Conservation (phyloP, 1,140 invertebrate genomes). For the Drosophila kanapiae region DNA sequence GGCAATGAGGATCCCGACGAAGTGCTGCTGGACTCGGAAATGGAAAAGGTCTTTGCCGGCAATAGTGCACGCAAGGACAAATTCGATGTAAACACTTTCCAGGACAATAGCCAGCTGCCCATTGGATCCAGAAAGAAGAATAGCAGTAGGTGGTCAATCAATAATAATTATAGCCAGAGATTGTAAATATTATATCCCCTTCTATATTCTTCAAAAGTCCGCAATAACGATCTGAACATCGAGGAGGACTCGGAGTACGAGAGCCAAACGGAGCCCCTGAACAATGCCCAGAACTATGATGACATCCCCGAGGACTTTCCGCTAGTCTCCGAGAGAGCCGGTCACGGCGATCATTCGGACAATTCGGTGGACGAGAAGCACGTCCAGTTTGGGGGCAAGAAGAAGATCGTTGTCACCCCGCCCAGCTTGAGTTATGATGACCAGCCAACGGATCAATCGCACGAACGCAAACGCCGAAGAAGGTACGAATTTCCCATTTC, state of each 20-base stretch:
- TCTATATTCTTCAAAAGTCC: conserved; percentile 28
- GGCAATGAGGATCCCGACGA: conserved; percentile 88
- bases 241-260: conserved; percentile 83
- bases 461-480: conserved; percentile 84
- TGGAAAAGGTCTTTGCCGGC: conserved; percentile 91
- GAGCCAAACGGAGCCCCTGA: conserved; percentile 74
- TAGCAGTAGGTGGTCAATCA: conserved; percentile 66
- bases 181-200: background rate
- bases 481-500: conserved; percentile 40
- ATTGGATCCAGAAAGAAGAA: conserved; percentile 85
- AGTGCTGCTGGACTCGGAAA: conserved; percentile 91
- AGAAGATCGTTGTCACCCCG: conserved; percentile 75
- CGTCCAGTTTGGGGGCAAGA: conserved; percentile 81
- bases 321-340: conserved; percentile 81
- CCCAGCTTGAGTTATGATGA: conserved; percentile 80
- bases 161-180: background rate
- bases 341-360: conserved; percentile 84
- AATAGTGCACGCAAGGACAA: conserved; percentile 85
- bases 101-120: conserved; percentile 86
- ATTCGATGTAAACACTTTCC: conserved; percentile 88
- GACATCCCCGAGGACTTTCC: conserved; percentile 85
- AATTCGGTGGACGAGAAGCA: conserved; percentile 83
- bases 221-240: conserved; percentile 79
- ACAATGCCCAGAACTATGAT: conserved; percentile 85
- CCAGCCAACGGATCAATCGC: conserved; percentile 82